Percentiles rank a stretch among this genome's conserved stretches.
Evolutionary conservation across 1,140 invertebrate genomes (phyloP).

Genomic region (Drosophila ficusphila): DNA sequence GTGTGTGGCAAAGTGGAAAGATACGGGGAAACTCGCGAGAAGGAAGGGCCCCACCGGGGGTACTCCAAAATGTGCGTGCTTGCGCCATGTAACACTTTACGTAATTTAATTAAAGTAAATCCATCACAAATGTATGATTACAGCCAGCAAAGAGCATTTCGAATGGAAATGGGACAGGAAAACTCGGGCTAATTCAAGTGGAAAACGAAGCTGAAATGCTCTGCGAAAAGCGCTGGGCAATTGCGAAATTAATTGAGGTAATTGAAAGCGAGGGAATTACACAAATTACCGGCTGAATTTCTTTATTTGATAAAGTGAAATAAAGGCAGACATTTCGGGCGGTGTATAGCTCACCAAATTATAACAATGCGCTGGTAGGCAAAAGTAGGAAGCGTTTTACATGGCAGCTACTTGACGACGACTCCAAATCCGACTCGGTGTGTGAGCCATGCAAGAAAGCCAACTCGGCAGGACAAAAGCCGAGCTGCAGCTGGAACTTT

Average conservation of each 20-base stretch:
- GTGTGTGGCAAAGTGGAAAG: conserved; percentile 38
- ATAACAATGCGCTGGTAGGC: conserved; percentile 62
- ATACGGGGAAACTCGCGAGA: conserved; percentile 1
- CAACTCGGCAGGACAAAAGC: conserved; percentile 32
- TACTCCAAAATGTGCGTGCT: conserved; percentile 57
- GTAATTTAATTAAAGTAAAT: conserved; percentile 78
- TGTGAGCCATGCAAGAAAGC: conserved; percentile 64
- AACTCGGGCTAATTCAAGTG: conserved; percentile 29
- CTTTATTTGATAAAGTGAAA: no score
- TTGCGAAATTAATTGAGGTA: conserved; percentile 7
- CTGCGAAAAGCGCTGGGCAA: conserved; percentile 23
- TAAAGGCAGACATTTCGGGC: not conserved
- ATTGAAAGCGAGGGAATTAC: conserved; percentile 1
- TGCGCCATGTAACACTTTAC: conserved; percentile 67
- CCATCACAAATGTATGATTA: conserved; percentile 60
- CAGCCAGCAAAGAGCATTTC: conserved; percentile 45
- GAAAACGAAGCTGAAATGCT: conserved; percentile 29
- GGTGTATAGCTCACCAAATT: conserved; percentile 66
- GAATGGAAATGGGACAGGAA: conserved; percentile 36
- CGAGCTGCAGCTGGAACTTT: conserved; percentile 3
- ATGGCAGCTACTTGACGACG: conserved; percentile 74
- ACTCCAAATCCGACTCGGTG: conserved; percentile 14
- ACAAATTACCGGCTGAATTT: no score
- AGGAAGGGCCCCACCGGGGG: conserved; percentile 2
- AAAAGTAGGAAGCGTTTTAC: conserved; percentile 76